phyloP scores from a whole-genome alignment of 1,140 invertebrate species.

The Dendrolimus kikuchii region DNA sequence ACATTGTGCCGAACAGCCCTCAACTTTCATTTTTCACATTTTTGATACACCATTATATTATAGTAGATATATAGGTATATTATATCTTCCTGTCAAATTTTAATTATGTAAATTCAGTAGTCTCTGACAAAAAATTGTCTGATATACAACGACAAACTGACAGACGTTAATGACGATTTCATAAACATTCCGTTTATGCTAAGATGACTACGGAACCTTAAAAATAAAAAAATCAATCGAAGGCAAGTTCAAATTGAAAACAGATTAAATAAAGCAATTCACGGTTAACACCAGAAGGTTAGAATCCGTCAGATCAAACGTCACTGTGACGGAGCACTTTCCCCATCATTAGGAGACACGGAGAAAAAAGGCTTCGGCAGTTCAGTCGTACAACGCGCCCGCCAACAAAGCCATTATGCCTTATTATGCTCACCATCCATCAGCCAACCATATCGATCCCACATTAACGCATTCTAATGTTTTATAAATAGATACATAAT shows the following conservation, averaged over 20 bases:
- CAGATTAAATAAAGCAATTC: constrained; percentile 40
- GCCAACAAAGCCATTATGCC: constrained; percentile 66
- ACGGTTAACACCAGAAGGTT: constrained; percentile 52
- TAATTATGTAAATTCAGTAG: too few relatives aligned
- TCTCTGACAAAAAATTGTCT: too few relatives aligned
- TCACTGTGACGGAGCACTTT: constrained; percentile 57
- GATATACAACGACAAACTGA: too few relatives aligned
- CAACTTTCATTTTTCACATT: too few relatives aligned
- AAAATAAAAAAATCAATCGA: constrained; percentile 1
- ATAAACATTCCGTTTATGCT: too few relatives aligned
- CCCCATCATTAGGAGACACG: constrained; percentile 50
- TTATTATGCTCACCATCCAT: constrained; percentile 68
- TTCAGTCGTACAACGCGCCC: constrained; percentile 46
- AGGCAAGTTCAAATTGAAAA: constrained; percentile 47
- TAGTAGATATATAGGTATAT: too few relatives aligned
- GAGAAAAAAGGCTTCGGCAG: constrained; percentile 50
- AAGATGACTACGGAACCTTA: too few relatives aligned
- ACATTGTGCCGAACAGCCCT: too few relatives aligned
- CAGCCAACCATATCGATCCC: constrained; percentile 60
- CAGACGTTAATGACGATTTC: too few relatives aligned
- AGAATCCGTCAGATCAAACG: constrained; percentile 40
- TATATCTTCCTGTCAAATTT: too few relatives aligned
- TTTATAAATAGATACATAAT: constrained; percentile 71
- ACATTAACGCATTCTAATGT: constrained; percentile 69
- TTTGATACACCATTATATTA: too few relatives aligned